phyloP scores from a whole-genome alignment of 2,888 invertebrate genomes.

The Herminia tarsipennalis region DNA sequence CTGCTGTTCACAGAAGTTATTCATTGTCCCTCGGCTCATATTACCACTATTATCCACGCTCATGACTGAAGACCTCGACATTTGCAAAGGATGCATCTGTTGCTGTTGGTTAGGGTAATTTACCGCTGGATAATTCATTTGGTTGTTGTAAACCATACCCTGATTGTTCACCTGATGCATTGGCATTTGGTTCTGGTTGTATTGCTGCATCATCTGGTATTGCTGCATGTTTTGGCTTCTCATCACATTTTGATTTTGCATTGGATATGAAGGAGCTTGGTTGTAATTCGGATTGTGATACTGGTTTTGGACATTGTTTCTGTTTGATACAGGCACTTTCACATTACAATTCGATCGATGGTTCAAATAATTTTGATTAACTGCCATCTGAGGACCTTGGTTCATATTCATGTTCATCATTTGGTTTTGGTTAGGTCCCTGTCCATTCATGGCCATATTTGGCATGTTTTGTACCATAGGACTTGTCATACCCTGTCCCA shows the following conservation, averaged over 20 bases:
- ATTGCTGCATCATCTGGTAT: conserved; percentile 74
- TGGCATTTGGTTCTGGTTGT: conserved; percentile 66
- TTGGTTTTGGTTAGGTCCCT: conserved; percentile 63
- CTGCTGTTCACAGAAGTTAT: conserved; percentile 71
- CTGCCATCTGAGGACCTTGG: conserved; percentile 56
- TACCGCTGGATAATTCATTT: conserved; percentile 68
- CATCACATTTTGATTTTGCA: conserved; percentile 68
- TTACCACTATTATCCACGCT: conserved; percentile 79
- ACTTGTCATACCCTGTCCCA: conserved; percentile 74
- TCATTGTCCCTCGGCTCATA: conserved; percentile 72
- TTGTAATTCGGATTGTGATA: conserved; percentile 72
- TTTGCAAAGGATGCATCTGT: conserved; percentile 74
- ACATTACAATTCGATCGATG: conserved; percentile 60
- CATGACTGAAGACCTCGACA: conserved; percentile 80
- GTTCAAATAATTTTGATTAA: conserved; percentile 59
- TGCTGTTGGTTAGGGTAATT: conserved; percentile 66
- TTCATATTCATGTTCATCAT: conserved; percentile 62
- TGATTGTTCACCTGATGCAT: conserved; percentile 66
- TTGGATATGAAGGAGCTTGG: conserved; percentile 65
- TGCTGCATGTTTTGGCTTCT: conserved; percentile 72
- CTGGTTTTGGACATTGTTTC: conserved; percentile 72
- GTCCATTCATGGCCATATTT: conserved; percentile 71
- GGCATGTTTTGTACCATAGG: conserved; percentile 78
- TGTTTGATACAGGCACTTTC: conserved; percentile 59
- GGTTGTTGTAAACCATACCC: conserved; percentile 66